Conservation (phyloP, 2,797 vertebrate genomes). For the Lophius americanus region DNA sequence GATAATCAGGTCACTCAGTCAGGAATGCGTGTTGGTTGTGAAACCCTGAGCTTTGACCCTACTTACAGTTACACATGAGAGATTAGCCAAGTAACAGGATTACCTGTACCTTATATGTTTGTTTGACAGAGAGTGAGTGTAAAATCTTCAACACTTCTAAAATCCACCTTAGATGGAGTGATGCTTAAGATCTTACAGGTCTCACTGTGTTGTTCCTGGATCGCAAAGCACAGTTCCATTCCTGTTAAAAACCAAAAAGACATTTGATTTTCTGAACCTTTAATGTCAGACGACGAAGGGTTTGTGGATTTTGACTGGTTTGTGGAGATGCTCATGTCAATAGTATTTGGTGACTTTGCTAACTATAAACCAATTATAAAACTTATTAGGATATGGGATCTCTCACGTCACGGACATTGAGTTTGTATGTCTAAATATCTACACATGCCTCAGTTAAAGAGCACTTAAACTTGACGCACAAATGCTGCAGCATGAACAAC, state of each 20-base stretch:
- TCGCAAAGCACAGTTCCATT: background rate
- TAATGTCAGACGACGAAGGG: background rate
- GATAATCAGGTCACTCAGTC: conserved; percentile 1
- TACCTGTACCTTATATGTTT: background rate
- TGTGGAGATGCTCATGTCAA: conserved; percentile 12
- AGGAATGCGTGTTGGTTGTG: conserved; percentile 5
- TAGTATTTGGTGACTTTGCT: conserved; percentile 33
- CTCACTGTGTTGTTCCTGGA: background rate
- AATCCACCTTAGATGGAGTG: background rate
- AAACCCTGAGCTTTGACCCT: conserved; percentile 45
- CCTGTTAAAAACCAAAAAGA: background rate
- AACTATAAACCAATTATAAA: conserved; percentile 59
- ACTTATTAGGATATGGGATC: conserved; percentile 1
- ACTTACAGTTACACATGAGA: conserved; percentile 18
- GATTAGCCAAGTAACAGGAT: conserved; percentile 38
- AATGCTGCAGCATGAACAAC: conserved; percentile 6
- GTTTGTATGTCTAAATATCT: conserved; percentile 44
- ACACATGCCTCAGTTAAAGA: conserved; percentile 6
- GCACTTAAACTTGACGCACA: conserved; percentile 33
- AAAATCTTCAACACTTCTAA: background rate
- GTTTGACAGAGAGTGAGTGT: conserved; percentile 3
- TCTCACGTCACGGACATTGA: conserved; percentile 23
- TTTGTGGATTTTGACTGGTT: background rate
- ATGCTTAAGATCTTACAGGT: background rate
- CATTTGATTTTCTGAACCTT: background rate